Conservation (phyloP, 2,113 vertebrate species). For the Aspiorhynchus laticeps region DNA sequence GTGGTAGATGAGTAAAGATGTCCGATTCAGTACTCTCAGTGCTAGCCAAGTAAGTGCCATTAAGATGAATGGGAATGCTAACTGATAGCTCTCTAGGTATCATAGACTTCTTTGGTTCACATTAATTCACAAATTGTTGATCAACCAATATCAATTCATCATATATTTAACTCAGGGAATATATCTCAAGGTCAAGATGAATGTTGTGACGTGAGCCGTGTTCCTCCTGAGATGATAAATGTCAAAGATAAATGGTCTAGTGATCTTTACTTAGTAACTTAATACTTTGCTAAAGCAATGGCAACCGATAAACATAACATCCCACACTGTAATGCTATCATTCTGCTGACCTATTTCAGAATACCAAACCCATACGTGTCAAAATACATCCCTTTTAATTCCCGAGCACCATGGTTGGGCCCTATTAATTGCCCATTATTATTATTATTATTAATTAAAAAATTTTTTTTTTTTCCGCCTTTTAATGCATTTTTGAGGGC, state of each 20-base stretch:
- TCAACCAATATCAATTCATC: neutral
- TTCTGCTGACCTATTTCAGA: neutral
- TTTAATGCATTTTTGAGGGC: no score
- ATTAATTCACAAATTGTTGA: neutral
- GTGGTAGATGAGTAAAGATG: neutral
- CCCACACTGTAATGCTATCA: no score
- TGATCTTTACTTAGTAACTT: neutral
- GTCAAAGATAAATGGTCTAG: neutral
- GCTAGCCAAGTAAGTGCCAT: neutral
- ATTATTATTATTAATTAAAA: no score
- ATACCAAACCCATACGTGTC: neutral
- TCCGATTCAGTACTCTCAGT: neutral
- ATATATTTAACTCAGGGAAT: neutral
- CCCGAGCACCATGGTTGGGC: no score
- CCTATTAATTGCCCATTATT: no score
- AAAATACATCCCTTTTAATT: neutral
- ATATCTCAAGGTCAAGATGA: neutral
- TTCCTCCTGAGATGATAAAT: neutral
- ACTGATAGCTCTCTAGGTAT: constrained; percentile 4
- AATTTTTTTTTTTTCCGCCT: no score
- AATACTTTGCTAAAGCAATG: neutral
- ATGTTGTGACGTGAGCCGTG: neutral
- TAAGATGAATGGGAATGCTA: neutral
- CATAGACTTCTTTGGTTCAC: neutral
- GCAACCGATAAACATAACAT: neutral